A percentile compares a stretch with the other conserved stretches of the same genome.
phyloP scores from a whole-genome alignment of 2,888 invertebrate species.

The Drosophila paranaensis region DNA sequence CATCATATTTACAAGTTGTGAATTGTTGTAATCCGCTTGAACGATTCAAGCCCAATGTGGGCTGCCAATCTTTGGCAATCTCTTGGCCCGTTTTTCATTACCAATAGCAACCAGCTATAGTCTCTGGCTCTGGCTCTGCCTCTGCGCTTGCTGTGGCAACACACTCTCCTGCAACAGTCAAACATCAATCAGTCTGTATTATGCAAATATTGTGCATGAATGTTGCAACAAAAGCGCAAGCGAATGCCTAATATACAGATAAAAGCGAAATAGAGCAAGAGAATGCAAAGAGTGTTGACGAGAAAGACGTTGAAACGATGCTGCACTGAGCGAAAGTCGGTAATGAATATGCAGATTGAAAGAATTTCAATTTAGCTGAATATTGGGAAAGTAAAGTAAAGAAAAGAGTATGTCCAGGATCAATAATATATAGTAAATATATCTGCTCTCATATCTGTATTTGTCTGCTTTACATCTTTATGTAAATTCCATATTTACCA shows the following conservation, averaged over 20 bases:
- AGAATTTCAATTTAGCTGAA: neutral
- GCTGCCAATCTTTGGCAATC: slow-evolving; percentile 52
- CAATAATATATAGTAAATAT: too few species aligned
- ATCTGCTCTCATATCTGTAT: too few species aligned
- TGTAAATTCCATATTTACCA: too few species aligned
- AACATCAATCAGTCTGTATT: slow-evolving; percentile 76
- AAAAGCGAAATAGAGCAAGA: neutral
- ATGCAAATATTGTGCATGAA: slow-evolving; percentile 74
- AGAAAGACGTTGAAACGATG: neutral
- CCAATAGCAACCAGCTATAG: slow-evolving; percentile 45
- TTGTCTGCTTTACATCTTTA: too few species aligned
- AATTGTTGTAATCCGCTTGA: slow-evolving; percentile 72
- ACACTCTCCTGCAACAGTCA: slow-evolving; percentile 43
- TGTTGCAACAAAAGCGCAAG: slow-evolving; percentile 76
- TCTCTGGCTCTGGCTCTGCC: neutral
- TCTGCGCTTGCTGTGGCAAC: neutral
- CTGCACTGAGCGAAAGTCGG: neutral
- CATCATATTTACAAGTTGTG: slow-evolving; percentile 77
- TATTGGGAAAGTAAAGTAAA: too few species aligned
- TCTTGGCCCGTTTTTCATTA: slow-evolving; percentile 72
- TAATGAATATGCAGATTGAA: neutral
- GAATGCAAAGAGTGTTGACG: slow-evolving; percentile 1
- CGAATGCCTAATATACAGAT: slow-evolving; percentile 35
- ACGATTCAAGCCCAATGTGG: slow-evolving; percentile 25
- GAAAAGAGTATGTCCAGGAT: too few species aligned